phyloP scores from a whole-genome alignment of 1,140 invertebrate species.

The Drosophila lacertosa region DNA sequence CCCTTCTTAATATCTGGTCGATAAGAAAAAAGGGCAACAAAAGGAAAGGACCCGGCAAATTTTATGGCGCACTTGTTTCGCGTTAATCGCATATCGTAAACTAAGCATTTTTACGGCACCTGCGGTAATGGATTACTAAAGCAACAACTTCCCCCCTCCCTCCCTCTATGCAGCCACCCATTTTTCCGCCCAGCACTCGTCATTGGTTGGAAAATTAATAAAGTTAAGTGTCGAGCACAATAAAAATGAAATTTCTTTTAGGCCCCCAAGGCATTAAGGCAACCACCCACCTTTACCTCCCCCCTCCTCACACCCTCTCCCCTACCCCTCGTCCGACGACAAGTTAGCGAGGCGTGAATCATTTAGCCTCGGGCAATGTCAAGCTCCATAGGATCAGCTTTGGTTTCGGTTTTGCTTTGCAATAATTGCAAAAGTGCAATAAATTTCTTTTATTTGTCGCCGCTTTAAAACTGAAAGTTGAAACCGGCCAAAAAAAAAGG shows the following conservation, averaged over 20 bases:
- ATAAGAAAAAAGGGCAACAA: conserved; percentile 25
- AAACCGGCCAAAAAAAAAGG: conserved; percentile 4
- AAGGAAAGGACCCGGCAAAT: conserved; percentile 52
- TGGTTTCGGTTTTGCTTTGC: conserved; percentile 72
- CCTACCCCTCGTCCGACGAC: conserved; percentile 26
- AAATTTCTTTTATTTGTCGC: conserved; percentile 63
- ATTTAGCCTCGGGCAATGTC: conserved; percentile 43
- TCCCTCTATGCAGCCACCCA: background rate
- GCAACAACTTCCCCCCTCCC: conserved; percentile 37
- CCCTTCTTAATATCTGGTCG: background rate
- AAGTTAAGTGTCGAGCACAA: conserved; percentile 80
- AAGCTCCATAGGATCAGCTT: conserved; percentile 60
- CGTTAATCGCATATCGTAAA: conserved; percentile 81
- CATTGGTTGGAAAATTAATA: conserved; percentile 77
- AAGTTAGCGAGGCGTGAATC: conserved; percentile 73
- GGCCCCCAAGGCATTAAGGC: conserved; percentile 13
- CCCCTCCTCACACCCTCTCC: conserved; percentile 5
- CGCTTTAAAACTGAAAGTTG: conserved; percentile 50
- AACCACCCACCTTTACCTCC: conserved; percentile 1
- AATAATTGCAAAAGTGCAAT: conserved; percentile 77
- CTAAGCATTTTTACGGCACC: conserved; percentile 81
- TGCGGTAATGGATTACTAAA: conserved; percentile 80
- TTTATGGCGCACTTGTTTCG: conserved; percentile 81
- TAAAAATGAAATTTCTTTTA: conserved; percentile 68
- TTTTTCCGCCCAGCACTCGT: conserved; percentile 43